Evolutionary conservation across 2,797 vertebrate genomes (phyloP), one percentile per base, ranked within the genome.

Genomic region (Australoheros facetus): DNA sequence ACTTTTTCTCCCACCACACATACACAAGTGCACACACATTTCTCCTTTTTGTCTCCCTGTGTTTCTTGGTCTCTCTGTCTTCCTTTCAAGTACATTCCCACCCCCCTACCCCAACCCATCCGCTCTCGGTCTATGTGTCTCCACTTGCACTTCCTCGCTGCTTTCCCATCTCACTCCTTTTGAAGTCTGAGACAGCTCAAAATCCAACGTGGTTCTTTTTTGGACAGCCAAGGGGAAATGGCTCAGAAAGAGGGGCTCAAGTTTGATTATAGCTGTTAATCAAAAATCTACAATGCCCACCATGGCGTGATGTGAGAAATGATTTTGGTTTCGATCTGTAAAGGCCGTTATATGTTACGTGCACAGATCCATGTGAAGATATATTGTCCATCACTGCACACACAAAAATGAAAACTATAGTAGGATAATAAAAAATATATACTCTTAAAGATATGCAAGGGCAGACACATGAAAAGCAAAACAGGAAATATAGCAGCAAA

Each of bases 201-300:
- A 92, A 94, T 92, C 91, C 90, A 86, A 77, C 78, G 37, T 66
- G 78, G 85, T 89, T 89, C 81, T 92, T 86, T 91, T 92, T 89
- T 80, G 91, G 89, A 90, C 92, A 88, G 89, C 92, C 85, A 56
- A 80, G 85, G 90, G 91, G 84, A 92, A 92, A 93, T 91, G 87
- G 83, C 83, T 93, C 76, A 87, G 87, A 94, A 89, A 92, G 85
- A 88, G 78, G 74, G 89, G 87, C 89, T 93, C 88, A 91, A 91
- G 88, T 91, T 93, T 86, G 87, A 94, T 94, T 92, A 92, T 85
- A 89, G 88, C 88, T 89, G 91, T 91, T 93, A 92, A 93, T 94
- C 92, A 92, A 92, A 92, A 91, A 92, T 88, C 90, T 87, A 83
- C 89, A 85, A 86, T 85, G 87, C 80, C 89, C 87, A 85, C 85